These are phyloP conservation scores for Metacarcinus magister DNA, from an alignment of 2,888 invertebrate genomes.

Conservation along the genomic window DNA sequence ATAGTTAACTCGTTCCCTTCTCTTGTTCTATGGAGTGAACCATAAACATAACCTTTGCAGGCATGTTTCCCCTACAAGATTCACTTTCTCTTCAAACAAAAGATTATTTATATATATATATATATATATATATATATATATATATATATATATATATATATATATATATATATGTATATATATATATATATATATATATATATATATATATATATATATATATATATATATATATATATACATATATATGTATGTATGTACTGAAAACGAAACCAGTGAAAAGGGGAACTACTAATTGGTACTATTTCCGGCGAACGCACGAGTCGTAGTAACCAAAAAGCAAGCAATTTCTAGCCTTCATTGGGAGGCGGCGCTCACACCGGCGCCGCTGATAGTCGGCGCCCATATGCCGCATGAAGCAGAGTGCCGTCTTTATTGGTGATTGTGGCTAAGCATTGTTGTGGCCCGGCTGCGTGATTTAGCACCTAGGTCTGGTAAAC, in stretches of 20 bases:
- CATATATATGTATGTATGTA: neutral
- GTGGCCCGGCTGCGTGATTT: slow-evolving; percentile 67
- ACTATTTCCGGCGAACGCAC: slow-evolving; percentile 48
- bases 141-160: neutral
- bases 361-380: slow-evolving; percentile 39
- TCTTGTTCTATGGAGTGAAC: neutral
- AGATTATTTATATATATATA: neutral
- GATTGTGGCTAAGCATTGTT: slow-evolving; percentile 70
- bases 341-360: slow-evolving; percentile 55
- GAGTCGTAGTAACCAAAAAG: slow-evolving; percentile 58
- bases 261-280: neutral
- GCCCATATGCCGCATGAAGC: slow-evolving; percentile 61
- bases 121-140: neutral
- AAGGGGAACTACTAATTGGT: slow-evolving; percentile 55
- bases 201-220: slow-evolving; percentile 26
- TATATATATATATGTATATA: slow-evolving; percentile 15
- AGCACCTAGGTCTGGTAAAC: slow-evolving; percentile 69
- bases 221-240: neutral
- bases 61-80: neutral
- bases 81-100: neutral
- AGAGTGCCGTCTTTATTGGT: slow-evolving; percentile 68
- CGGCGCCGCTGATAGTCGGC: slow-evolving; percentile 51
- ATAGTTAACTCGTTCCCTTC: slow-evolving; percentile 38
- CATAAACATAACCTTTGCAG: neutral
- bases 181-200: slow-evolving; percentile 26